phyloP scores from a whole-genome alignment of 2,888 invertebrate species.

The Hoplodrina ambigua region DNA sequence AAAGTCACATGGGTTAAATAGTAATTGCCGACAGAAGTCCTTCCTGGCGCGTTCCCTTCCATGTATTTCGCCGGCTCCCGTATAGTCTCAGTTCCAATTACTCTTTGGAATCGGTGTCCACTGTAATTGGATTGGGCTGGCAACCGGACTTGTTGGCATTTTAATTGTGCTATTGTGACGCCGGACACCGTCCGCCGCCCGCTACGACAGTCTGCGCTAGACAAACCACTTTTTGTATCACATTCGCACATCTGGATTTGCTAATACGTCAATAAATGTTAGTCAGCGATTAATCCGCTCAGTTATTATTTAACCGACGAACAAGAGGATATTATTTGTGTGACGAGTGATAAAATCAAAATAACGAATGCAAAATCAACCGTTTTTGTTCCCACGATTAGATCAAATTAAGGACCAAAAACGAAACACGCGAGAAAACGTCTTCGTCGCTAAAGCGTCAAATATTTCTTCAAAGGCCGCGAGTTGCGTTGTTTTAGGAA shows the following conservation, averaged over 20 bases:
- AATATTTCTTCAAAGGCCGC: constrained; percentile 83
- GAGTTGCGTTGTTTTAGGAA: constrained; percentile 84
- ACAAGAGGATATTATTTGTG: neutral
- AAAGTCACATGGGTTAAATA: constrained; percentile 64
- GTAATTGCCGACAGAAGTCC: constrained; percentile 71
- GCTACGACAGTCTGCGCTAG: constrained; percentile 80
- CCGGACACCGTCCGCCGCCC: constrained; percentile 82
- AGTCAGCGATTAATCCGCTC: constrained; percentile 13
- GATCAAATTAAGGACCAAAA: constrained; percentile 56
- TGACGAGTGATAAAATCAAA: constrained; percentile 22
- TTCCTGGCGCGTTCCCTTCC: constrained; percentile 75
- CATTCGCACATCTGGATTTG: constrained; percentile 69
- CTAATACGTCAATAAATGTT: constrained; percentile 60
- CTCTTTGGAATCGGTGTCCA: constrained; percentile 89
- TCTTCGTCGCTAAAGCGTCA: constrained; percentile 80
- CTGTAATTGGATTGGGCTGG: constrained; percentile 90
- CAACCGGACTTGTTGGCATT: constrained; percentile 90
- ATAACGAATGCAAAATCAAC: constrained; percentile 12
- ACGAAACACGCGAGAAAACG: constrained; percentile 78
- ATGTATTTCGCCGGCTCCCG: constrained; percentile 82
- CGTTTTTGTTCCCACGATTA: constrained; percentile 76
- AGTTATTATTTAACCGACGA: constrained; percentile 4
- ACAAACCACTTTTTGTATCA: constrained; percentile 83
- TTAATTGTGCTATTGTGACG: constrained; percentile 91
- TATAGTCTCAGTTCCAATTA: constrained; percentile 87